Evolutionary conservation across 2,113 vertebrate genomes (phyloP).

Genomic region (Pica pica): DNA sequence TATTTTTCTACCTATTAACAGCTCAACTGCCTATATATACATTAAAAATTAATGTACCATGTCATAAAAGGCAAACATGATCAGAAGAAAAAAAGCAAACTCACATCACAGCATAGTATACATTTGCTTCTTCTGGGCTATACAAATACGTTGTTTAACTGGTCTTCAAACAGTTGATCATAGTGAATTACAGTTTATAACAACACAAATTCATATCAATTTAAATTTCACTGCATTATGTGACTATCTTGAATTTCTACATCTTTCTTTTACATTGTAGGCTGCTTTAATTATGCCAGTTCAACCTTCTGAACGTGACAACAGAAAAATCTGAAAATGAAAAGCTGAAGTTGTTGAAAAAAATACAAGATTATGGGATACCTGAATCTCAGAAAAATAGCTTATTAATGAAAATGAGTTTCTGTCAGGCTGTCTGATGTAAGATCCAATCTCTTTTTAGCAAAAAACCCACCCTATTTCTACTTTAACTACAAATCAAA

Average conservation of each 20-base stretch:
- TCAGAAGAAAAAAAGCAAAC: not conserved
- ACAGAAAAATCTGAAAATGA: conserved; percentile 9
- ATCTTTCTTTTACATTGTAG: not conserved
- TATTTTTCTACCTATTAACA: not conserved
- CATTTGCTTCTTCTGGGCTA: not conserved
- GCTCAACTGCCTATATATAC: not conserved
- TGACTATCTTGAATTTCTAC: not conserved
- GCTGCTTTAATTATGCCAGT: not conserved
- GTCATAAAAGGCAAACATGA: not conserved
- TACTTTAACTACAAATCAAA: conserved; percentile 58
- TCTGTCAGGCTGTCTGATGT: not conserved
- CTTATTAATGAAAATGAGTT: conserved; percentile 25
- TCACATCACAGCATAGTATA: not conserved
- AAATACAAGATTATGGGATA: conserved; percentile 15
- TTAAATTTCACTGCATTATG: conserved; percentile 28
- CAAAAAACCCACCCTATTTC: not conserved
- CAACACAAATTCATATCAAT: not conserved
- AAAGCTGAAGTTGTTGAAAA: conserved; percentile 29
- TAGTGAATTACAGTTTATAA: not conserved
- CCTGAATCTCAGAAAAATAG: not conserved
- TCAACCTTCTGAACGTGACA: conserved; percentile 37
- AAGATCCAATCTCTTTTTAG: not conserved
- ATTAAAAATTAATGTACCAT: not conserved
- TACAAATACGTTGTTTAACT: conserved; percentile 1
- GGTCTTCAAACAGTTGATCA: conserved; percentile 4